These are phyloP conservation scores for Drosophila acutilabella DNA, from an alignment of 2,888 invertebrate genomes.

Conservation along the genomic window DNA sequence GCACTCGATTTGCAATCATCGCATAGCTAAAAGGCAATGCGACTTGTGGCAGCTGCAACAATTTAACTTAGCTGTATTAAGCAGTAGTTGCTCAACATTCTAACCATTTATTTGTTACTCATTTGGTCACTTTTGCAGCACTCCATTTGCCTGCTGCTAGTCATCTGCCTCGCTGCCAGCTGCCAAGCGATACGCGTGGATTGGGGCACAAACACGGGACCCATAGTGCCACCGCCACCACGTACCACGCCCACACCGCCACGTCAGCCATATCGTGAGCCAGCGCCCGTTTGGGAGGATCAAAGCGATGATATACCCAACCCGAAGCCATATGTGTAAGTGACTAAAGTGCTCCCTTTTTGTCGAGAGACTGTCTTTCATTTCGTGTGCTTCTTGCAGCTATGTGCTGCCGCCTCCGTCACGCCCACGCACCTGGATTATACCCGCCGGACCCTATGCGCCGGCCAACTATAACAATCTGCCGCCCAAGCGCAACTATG, in stretches of 20 bases:
- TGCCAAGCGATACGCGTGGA: constrained; percentile 87
- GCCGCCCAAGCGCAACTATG: constrained; percentile 68
- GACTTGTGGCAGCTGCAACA: constrained; percentile 16
- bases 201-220: constrained; percentile 88
- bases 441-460: constrained; percentile 73
- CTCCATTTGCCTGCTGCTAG: constrained; percentile 81
- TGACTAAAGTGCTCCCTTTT: constrained; percentile 7
- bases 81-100: constrained; percentile 19
- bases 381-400: constrained; percentile 55
- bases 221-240: constrained; percentile 87
- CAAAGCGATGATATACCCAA: constrained; percentile 87
- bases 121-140: constrained; percentile 46
- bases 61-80: constrained; percentile 32
- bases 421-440: constrained; percentile 81
- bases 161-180: constrained; percentile 72
- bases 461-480: constrained; percentile 70
- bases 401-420: constrained; percentile 85
- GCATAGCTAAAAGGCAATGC: constrained; percentile 54
- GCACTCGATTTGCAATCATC: constrained; percentile 25
- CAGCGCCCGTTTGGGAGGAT: constrained; percentile 88
- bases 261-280: constrained; percentile 86
- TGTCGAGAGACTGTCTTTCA: background rate
- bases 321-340: constrained; percentile 88
- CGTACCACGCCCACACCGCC: constrained; percentile 86
- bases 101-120: constrained; percentile 1